A percentile compares a stretch with the other conserved stretches of the same genome.
Evolutionary conservation across 2,797 vertebrate genomes (phyloP).

Genomic region (Gambelia wislizenii): DNA sequence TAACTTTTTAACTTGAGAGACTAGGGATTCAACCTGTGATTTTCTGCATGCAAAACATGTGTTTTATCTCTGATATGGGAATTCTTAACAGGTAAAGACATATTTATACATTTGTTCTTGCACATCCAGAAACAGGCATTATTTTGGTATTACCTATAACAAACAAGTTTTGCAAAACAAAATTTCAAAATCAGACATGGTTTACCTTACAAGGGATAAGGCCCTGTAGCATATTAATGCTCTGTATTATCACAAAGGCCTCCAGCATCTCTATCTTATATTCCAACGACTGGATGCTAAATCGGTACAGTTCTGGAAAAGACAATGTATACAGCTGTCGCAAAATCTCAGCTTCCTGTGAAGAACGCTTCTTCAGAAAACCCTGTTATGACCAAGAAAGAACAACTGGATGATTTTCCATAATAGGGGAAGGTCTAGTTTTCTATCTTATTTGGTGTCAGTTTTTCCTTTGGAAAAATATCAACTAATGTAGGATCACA

Average conservation of each 20-base stretch:
- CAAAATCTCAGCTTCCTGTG: conserved; percentile 86
- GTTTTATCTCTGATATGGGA: neutral
- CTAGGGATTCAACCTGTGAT: neutral
- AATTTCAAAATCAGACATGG: neutral
- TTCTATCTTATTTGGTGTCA: neutral
- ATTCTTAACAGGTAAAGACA: neutral
- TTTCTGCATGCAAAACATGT: too few relatives aligned
- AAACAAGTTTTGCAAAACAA: neutral
- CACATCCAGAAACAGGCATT: neutral
- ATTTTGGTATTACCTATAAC: neutral
- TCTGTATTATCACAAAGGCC: conserved; percentile 92
- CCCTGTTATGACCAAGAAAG: conserved; percentile 78
- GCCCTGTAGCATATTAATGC: conserved; percentile 93
- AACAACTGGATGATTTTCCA: neutral
- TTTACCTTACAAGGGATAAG: conserved; percentile 90
- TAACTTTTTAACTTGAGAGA: neutral
- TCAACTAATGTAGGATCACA: neutral
- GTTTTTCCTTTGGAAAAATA: neutral
- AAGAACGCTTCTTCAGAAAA: conserved; percentile 87
- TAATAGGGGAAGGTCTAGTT: neutral
- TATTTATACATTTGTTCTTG: neutral
- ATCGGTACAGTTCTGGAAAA: conserved; percentile 88
- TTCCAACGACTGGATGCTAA: conserved; percentile 88
- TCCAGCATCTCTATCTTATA: conserved; percentile 92
- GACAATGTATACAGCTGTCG: conserved; percentile 86